phyloP scores from a whole-genome alignment of 2,113 vertebrate species.

The Oncorhynchus tshawytscha region DNA sequence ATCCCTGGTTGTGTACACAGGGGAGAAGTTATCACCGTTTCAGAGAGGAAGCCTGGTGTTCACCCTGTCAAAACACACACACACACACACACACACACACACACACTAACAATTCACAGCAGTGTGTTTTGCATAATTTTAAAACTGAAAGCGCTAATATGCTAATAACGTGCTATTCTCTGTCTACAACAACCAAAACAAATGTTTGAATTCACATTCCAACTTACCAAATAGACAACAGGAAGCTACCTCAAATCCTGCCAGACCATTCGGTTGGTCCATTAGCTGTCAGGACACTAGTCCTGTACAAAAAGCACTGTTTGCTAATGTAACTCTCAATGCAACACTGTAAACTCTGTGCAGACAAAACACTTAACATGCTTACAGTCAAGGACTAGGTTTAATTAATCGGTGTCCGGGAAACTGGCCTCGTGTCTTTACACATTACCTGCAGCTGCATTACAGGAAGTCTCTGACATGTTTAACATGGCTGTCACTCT shows the following conservation, averaged over 20 bases:
- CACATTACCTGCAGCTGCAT: no score
- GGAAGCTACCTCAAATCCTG: not conserved
- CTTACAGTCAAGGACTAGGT: no score
- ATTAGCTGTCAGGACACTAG: no score
- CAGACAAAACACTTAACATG: no score
- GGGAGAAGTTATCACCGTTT: conserved; percentile 43
- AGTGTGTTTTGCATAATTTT: not conserved
- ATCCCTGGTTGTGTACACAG: conserved; percentile 54
- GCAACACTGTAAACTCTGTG: no score
- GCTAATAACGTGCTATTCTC: not conserved
- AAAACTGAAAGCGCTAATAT: not conserved
- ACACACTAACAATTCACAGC: not conserved
- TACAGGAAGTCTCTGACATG: no score
- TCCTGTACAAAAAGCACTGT: no score
- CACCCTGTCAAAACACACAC: conserved; percentile 2
- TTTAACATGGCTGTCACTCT: not conserved
- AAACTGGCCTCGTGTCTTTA: no score
- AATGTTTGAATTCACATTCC: not conserved
- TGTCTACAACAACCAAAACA: not conserved
- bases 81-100: conserved; percentile 10
- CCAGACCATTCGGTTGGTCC: not conserved
- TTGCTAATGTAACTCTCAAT: no score
- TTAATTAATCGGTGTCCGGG: no score
- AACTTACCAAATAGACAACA: not conserved
- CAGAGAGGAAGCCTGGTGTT: conserved; percentile 24